Conservation (phyloP, 2,888 invertebrate genomes). For the Thecocarcelia acutangulata region DNA sequence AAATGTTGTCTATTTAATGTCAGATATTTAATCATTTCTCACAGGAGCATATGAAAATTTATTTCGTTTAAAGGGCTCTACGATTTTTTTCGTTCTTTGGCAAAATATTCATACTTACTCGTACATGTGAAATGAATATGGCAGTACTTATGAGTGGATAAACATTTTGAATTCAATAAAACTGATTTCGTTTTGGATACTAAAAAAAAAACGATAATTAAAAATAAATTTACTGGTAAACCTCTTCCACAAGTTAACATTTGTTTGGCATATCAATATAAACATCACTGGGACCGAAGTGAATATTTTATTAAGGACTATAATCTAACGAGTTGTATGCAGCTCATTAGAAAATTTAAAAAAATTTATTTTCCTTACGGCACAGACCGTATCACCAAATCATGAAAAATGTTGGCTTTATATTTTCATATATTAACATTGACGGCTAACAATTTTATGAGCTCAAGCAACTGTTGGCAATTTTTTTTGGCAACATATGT, state of each 20-base stretch:
- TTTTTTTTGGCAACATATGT: slow-evolving; percentile 59
- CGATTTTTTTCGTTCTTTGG: not conserved
- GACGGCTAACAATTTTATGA: slow-evolving; percentile 4
- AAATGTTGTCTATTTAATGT: slow-evolving; percentile 69
- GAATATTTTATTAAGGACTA: too few species aligned
- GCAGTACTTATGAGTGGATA: not conserved
- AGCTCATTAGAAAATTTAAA: too few species aligned
- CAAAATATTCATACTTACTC: too few species aligned
- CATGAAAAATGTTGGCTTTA: not conserved
- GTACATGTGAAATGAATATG: too few species aligned
- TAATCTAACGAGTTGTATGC: too few species aligned
- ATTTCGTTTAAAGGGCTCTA: not conserved
- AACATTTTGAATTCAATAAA: slow-evolving; percentile 9
- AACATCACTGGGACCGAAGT: too few species aligned
- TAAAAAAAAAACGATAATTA: not conserved
- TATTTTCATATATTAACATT: not conserved
- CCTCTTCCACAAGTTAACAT: too few species aligned
- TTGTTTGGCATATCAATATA: too few species aligned
- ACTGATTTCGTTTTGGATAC: not conserved
- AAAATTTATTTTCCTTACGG: too few species aligned
- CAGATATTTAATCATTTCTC: slow-evolving; percentile 63
- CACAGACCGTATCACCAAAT: too few species aligned
- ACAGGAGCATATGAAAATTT: slow-evolving; percentile 27
- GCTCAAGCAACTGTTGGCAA: slow-evolving; percentile 50
- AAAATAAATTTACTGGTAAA: not conserved